Evolutionary conservation across 2,797 vertebrate species (phyloP).

Genomic region (Manis crassicaudata): DNA sequence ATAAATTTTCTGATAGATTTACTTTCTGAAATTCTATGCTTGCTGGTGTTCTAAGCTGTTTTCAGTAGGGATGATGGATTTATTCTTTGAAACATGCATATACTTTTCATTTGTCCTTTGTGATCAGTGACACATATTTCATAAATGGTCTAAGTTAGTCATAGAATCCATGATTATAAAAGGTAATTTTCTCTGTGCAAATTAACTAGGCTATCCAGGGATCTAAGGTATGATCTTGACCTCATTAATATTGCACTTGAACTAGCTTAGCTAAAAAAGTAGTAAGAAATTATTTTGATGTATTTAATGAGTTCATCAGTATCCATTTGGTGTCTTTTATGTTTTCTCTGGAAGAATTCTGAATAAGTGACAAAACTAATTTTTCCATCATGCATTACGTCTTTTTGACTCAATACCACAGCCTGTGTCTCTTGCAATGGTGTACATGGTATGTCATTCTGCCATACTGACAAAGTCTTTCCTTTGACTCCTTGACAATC

Average conservation of each 20-base stretch:
- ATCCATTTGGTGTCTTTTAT: background rate
- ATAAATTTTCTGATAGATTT: background rate
- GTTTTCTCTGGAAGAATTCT: background rate
- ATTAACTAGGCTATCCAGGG: constrained; percentile 53
- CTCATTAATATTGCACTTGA: constrained; percentile 51
- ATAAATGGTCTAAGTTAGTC: constrained; percentile 39
- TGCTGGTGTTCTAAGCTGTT: background rate
- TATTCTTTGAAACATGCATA: background rate
- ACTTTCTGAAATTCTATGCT: background rate
- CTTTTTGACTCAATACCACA: background rate
- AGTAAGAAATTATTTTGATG: background rate
- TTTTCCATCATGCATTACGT: background rate
- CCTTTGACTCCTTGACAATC: background rate
- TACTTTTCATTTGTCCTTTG: background rate
- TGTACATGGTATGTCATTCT: background rate
- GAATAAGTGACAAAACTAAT: background rate
- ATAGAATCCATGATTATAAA: constrained; percentile 23
- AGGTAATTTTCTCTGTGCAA: constrained; percentile 50
- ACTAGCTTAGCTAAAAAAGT: background rate
- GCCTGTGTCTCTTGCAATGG: rapidly evolving
- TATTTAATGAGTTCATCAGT: background rate
- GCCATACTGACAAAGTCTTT: background rate
- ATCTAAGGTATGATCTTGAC: constrained; percentile 61
- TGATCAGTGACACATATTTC: constrained; percentile 43
- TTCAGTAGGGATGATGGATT: background rate